phyloP scores from a whole-genome alignment of 2,888 invertebrate species.

The Pyralis farinalis region DNA sequence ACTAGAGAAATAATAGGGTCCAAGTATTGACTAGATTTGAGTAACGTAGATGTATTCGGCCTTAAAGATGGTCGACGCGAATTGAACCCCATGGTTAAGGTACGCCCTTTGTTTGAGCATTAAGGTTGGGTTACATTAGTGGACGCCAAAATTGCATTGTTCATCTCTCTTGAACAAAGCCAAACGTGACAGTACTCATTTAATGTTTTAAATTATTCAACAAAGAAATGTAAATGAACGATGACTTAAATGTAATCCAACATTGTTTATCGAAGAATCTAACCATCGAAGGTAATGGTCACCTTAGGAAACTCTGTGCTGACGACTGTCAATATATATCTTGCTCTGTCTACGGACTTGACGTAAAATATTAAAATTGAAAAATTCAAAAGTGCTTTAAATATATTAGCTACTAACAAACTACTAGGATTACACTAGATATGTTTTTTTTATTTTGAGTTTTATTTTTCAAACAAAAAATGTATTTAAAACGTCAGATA shows the following conservation, averaged over 20 bases:
- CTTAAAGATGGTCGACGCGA: conserved; percentile 14
- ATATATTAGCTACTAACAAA: too few species aligned
- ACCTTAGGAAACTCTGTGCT: background rate
- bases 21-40: conserved; percentile 50
- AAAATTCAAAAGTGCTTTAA: too few species aligned
- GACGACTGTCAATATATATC: background rate
- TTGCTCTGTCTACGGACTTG: background rate
- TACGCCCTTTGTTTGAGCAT: conserved; percentile 2
- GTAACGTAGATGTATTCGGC: conserved; percentile 39
- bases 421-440: too few species aligned
- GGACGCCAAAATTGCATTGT: too few species aligned
- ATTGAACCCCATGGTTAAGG: background rate
- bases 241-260: background rate
- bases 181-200: too few species aligned
- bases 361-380: background rate
- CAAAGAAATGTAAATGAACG: background rate
- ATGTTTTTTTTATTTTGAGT: too few species aligned
- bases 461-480: too few species aligned
- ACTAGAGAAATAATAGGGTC: conserved; percentile 54
- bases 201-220: too few species aligned
- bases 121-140: background rate
- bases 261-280: too few species aligned
- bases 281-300: conserved; percentile 1
- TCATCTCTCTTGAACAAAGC: too few species aligned
- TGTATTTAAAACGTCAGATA: too few species aligned